These are phyloP conservation scores for Cololabis saira DNA, from an alignment of 2,113 vertebrate species.

Conservation along the genomic window DNA sequence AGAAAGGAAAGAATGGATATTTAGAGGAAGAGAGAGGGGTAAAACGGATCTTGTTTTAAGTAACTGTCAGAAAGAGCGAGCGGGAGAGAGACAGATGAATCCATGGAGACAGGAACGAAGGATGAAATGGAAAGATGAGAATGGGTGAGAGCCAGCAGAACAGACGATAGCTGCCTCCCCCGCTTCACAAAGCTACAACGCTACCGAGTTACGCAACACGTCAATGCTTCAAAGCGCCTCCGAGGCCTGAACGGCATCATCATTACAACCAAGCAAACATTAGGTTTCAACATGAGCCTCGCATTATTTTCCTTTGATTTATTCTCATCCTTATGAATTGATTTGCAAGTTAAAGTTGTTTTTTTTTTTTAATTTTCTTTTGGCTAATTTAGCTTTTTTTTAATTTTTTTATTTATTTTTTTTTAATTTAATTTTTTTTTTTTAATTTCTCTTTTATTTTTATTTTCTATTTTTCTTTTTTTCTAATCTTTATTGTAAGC, in stretches of 20 bases:
- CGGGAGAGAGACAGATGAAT: background rate
- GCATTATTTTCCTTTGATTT: no score
- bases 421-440: no score
- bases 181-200: background rate
- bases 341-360: no score
- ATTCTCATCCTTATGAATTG: no score
- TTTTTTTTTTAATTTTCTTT: no score
- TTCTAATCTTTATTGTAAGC: no score
- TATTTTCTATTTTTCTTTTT: no score
- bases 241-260: constrained; percentile 15
- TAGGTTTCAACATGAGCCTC: no score
- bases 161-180: background rate
- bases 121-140: constrained; percentile 26
- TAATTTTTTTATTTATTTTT: no score
- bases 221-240: constrained; percentile 8
- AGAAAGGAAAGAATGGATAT: constrained; percentile 15
- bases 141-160: background rate
- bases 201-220: constrained; percentile 15
- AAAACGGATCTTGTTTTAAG: background rate
- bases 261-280: no score
- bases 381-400: no score
- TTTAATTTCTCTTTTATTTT: no score
- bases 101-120: constrained; percentile 1
- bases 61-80: background rate
- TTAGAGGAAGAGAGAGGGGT: background rate